Evolutionary conservation across 92 coral and sea anemone species (phyloP).

Genomic region (Bergia puertoricense): DNA sequence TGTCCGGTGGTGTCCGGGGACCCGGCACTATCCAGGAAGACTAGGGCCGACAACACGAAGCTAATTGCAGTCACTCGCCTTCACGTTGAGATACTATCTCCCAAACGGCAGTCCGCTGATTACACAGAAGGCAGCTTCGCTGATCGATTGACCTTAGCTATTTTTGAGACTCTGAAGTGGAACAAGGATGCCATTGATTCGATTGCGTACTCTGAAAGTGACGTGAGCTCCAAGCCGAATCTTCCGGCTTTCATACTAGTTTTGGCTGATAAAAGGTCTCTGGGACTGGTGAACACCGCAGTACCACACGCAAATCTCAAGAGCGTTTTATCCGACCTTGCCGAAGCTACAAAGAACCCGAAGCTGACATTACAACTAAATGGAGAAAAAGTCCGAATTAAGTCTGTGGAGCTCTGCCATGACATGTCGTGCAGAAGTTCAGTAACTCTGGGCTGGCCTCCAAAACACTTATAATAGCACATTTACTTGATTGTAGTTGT

Average conservation of each 20-base stretch:
- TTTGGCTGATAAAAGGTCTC: slow-evolving; percentile 27
- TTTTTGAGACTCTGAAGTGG: slow-evolving; percentile 22
- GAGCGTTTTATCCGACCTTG: background rate
- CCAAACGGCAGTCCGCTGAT: background rate
- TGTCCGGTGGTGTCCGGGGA: slow-evolving; percentile 21
- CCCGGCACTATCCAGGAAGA: background rate
- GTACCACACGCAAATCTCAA: slow-evolving; percentile 9
- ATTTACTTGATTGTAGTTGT: background rate
- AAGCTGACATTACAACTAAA: slow-evolving; percentile 1
- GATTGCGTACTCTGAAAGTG: slow-evolving; percentile 17
- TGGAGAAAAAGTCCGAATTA: background rate
- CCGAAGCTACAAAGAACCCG: background rate
- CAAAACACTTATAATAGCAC: background rate
- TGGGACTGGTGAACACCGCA: background rate
- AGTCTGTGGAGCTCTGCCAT: slow-evolving; percentile 17
- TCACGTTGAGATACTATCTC: background rate
- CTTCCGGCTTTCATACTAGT: slow-evolving; percentile 2
- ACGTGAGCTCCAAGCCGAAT: background rate
- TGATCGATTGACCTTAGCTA: slow-evolving; percentile 4
- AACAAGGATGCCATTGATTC: slow-evolving; percentile 4
- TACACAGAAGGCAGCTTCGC: slow-evolving; percentile 20
- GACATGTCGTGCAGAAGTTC: slow-evolving; percentile 15
- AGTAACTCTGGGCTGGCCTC: background rate
- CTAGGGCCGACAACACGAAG: background rate
- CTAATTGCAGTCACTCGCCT: slow-evolving; percentile 27